Conservation (phyloP, 2,113 vertebrate genomes). For the Tupaia tana region DNA sequence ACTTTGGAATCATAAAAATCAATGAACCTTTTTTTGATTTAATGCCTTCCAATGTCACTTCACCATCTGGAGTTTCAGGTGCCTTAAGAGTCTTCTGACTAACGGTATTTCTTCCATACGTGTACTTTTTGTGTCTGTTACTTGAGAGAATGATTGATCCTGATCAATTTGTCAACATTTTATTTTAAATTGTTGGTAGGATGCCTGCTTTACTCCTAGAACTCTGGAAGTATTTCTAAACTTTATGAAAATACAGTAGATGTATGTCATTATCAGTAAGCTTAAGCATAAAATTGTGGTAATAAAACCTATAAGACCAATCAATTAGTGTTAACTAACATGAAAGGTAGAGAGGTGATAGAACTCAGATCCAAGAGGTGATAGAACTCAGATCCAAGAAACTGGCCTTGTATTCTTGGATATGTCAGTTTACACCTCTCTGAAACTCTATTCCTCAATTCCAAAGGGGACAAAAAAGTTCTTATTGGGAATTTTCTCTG, state of each 20-base stretch:
- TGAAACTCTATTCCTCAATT: neutral
- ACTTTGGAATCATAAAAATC: constrained; percentile 42
- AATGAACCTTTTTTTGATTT: constrained; percentile 58
- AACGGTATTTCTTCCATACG: constrained; percentile 8
- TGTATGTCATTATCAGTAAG: neutral
- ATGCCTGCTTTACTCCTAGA: neutral
- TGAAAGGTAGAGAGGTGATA: neutral
- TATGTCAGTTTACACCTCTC: neutral
- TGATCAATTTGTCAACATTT: neutral
- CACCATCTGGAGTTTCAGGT: neutral
- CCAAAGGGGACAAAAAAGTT: neutral
- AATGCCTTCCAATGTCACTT: neutral
- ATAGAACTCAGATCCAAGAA: neutral
- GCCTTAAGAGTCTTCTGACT: constrained; percentile 9
- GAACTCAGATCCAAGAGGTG: neutral
- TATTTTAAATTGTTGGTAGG: neutral
- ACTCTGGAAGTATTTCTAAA: constrained; percentile 14
- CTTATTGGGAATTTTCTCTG: neutral
- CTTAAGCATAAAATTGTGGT: neutral
- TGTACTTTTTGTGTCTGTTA: constrained; percentile 15
- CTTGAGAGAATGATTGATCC: neutral
- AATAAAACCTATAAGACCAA: neutral
- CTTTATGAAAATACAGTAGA: neutral
- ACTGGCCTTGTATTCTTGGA: neutral
- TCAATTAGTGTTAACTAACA: neutral